Base-by-base conservation (phyloP, 1,140 invertebrate genomes). In the Euwallacea similis region DNA sequence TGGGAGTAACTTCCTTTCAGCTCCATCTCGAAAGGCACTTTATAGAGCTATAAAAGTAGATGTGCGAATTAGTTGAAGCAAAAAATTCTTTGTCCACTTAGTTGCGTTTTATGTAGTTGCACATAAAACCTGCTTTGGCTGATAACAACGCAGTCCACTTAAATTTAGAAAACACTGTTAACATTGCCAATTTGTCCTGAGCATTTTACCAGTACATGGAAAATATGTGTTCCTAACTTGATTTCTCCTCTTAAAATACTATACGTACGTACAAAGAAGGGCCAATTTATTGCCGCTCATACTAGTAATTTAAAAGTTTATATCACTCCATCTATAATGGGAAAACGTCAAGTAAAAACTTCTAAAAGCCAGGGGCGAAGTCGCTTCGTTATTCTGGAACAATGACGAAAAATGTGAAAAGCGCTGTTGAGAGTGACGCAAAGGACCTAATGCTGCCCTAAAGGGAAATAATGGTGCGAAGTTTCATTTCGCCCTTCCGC, bases 391-490 rank as follows among this genome's bases (percentile, higher is more conserved):
- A 60, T 41, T 41, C 58, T 60, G 13, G 33, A 60, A 60, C 58
- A 60, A 41, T 60, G 21, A 42, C 15, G 58, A 60, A 60, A 60
- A 60, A 60, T 60, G 21, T 60, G 42, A 60, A 60, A 60, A 42
- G 58, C 16, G 16, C 42, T 42, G 21, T 42, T 42, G 58, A 60
- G 58, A 41, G 42, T 60, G 58, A 60, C 42, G 42, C 46, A 50
- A 42, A n/a, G 16, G 58, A 42, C 58, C 58, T 60, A 60, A 60
- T 60, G 42, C 42, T 60, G 58, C 58, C 58, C 58, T 21, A 21
- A 60, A 42, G 58, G 58, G 58, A 60, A 42, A 60, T 41, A 42
- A 60, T 60, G 55, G 10, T 58, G 15, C 33, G 41, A 42, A 41
- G 16, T 42, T 60, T 60, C 42, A 60, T 60, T 60, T 42, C 58